Base-by-base conservation (phyloP, 2,797 vertebrate species). In the Lepus oiostolus region DNA sequence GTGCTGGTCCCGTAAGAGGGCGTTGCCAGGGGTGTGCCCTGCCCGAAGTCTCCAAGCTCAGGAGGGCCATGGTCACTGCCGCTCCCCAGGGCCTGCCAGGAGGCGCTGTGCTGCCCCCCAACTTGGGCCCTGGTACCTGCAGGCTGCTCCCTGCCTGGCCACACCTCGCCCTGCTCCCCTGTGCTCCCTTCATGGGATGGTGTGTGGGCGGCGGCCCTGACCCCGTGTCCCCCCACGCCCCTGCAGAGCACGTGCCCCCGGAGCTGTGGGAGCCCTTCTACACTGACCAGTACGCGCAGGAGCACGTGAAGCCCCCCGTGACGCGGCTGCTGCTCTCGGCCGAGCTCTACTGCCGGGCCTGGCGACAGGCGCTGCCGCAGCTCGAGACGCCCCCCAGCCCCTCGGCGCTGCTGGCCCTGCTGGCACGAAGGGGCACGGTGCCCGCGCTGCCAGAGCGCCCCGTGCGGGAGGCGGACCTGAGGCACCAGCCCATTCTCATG, bases 211-310 rank as follows among this genome's bases (percentile, higher is more conserved):
- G 75, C 2, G 26, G 50, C 13, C 52, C 87, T 85, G 68, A 95
- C 75, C 50, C 26, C 1, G 0, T 47, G 50, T 17, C 24, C 54
- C 35, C 47, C 4, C 52, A 24, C 17, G 0, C 60, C 77, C 19
- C n/a, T 60, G 14, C 96, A 96, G 99, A 99, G 93, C 99, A 99
- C n/a, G 98, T 99, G 84, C 99, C 99, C 3, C 98, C 98, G 76
- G 99, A 99, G 98, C 98, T 99, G 94, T 98, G 98, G 91, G 99
- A 99, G 80, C 99, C 99, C n/a, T 99, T 99, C 98, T 99, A 99
- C 98, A 98, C 99, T 0, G 99, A 99, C 98, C 99, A 99, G 98
- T 99, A 99, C 58, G 99, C 99, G 80, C 99, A 99, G 98, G 99
- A 99, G 97, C 99, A 99, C 94, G 98, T 99, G 90, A 99, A 99